Evolutionary conservation across 2,113 vertebrate genomes (phyloP), one percentile per base, ranked within the genome.

Genomic region (Rhineura floridana): DNA sequence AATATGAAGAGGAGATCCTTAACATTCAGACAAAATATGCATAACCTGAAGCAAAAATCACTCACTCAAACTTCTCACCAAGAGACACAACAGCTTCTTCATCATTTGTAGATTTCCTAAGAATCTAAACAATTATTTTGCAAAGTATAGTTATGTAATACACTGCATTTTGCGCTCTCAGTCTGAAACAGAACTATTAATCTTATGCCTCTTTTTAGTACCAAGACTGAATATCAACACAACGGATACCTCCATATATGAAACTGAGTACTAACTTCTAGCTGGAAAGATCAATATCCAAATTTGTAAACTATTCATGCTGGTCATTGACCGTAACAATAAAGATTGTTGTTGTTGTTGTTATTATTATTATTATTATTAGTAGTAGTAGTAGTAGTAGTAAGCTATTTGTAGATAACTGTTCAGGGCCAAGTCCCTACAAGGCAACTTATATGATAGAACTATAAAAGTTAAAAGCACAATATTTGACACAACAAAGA

Each of bases 131-230:
- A 87, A 3, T 79, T 63, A 46, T 46, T 0, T 33, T 44, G 88
- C 59, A 89, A 36, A 0, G 10, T 0, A 85, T 39, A 87, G 33
- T 44, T 86, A 76, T 30, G 5, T 33, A 77, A 46, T 0, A 0
- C 3, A 6, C 73, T 46, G 1, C 10, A 42, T 19, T 28, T 42
- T 83, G 30, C 36, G 83, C 85, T 89, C 69, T 86, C 62, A 63
- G 44, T 85, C 84, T 30, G 28, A 77, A 12, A 28, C 11, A 77
- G 4, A 77, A 46, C 44, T 30, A 70, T 70, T 70, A 33, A n/a
- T 70, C 33, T 70, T 13, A 70, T 70, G 33, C 30, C 67, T 70
- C 67, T n/a, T 70, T 70, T 70, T 33, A 70, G 67, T 70, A n/a
- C n/a, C 33, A n/a, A 33, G n/a, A n/a, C n/a, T n/a, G n/a, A n/a